Conservation (phyloP, 2,888 invertebrate genomes). For the Meta bourneti region DNA sequence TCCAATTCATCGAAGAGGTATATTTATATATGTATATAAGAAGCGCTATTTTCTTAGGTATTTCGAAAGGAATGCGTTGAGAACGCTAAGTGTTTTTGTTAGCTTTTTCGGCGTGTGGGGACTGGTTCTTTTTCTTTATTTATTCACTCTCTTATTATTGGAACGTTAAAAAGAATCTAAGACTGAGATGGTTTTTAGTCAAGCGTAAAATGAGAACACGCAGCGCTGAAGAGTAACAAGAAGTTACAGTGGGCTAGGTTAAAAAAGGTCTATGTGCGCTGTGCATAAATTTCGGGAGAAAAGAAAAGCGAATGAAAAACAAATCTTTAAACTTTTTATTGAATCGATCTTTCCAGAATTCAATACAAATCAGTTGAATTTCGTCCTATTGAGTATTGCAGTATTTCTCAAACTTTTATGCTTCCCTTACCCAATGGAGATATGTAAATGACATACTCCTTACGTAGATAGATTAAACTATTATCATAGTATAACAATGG, state of each 20-base stretch:
- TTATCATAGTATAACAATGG: too few relatives aligned
- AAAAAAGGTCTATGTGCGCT: neutral
- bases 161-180: neutral
- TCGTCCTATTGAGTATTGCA: neutral
- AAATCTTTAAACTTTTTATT: neutral
- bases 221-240: neutral
- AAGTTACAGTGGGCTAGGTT: neutral
- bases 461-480: too few relatives aligned
- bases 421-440: too few relatives aligned
- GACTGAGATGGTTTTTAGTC: constrained; percentile 9
- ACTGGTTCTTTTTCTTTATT: constrained; percentile 25
- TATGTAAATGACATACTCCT: too few relatives aligned
- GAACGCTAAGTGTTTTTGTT: constrained; percentile 31
- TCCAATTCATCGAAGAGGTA: constrained; percentile 25
- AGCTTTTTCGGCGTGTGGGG: neutral
- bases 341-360: neutral
- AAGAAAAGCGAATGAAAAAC: neutral
- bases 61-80: constrained; percentile 8
- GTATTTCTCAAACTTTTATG: too few relatives aligned
- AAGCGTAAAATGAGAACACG: constrained; percentile 21
- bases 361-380: neutral
- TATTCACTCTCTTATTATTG: constrained; percentile 29
- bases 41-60: constrained; percentile 11
- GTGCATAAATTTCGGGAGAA: neutral
- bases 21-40: constrained; percentile 23